Base-by-base conservation (phyloP, 2,113 vertebrate species). In the Apodemus speciosus region DNA sequence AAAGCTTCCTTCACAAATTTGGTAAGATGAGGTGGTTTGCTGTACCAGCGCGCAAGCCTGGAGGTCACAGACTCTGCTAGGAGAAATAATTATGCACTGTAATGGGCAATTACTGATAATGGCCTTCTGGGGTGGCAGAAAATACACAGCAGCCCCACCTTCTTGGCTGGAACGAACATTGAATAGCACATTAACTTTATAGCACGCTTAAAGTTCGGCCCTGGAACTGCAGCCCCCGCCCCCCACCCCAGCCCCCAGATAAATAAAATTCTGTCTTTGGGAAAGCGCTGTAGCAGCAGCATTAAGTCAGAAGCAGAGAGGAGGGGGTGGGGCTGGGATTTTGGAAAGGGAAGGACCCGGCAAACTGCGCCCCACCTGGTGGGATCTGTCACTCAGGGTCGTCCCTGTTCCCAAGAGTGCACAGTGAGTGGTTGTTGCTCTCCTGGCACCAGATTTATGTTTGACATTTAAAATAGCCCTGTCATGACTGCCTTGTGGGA, bases 81-180 rank as follows among this genome's bases (percentile, higher is more conserved):
- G 96, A 97, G 97, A 98, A 97, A 98, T 98, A 98, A 98, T 98
- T 98, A 98, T 77, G 95, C 96, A 96, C 97, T 97, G 97, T 98
- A 98, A 98, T 98, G 97, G 98, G 97, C 97, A 98, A 98, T 98
- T 98, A 98, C 95, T 96, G 98, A 97, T 98, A 98, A 98, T 98
- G 97, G 96, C 95, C 97, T 98, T 98, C 97, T 85, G 95, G 92
- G 98, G 98, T 97, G 97, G 98, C 97, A 97, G 95, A 95, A 97
- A 98, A 97, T 96, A 96, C 97, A 97, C 96, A 97, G 88, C 96
- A 97, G 88, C 93, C 97, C 97, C 97, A 95, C 94, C 87, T 90
- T 85, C 95, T 97, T 96, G 89, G 96, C 92, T 97, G 97, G 94
- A 98, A 97, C 97, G 97, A 97, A 98, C 97, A 96, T 73, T 97